Evolutionary conservation across 1,140 invertebrate genomes (phyloP).

Genomic region (Pseudomyrmex flavicornis): DNA sequence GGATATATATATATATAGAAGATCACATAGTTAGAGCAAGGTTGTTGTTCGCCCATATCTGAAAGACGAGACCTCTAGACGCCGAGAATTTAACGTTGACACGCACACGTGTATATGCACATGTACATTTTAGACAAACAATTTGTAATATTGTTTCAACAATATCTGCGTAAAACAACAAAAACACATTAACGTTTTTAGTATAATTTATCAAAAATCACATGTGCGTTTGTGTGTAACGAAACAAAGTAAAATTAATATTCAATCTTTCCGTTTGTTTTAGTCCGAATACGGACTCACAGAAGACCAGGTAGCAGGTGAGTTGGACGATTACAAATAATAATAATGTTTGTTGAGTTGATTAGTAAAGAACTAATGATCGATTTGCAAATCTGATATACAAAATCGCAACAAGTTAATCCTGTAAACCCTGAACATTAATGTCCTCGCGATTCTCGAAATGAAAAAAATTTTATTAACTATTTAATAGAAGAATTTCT

Average conservation of each 20-base stretch:
- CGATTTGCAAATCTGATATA: not conserved
- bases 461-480: too few relatives aligned
- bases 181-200: not conserved
- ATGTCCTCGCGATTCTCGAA: too few relatives aligned
- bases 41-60: slow-evolving; percentile 17
- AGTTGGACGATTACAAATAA: slow-evolving; percentile 66
- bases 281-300: slow-evolving; percentile 94
- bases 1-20: not conserved
- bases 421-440: too few relatives aligned
- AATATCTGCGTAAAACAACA: not conserved
- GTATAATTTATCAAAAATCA: too few relatives aligned
- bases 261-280: slow-evolving; percentile 80
- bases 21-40: slow-evolving; percentile 25
- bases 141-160: not conserved
- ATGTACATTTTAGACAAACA: not conserved
- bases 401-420: not conserved
- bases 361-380: not conserved
- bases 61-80: not conserved
- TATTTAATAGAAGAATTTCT: too few relatives aligned
- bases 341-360: not conserved
- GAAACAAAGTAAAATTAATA: too few relatives aligned
- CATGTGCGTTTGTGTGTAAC: too few relatives aligned
- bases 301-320: slow-evolving; percentile 93
- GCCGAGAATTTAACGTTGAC: not conserved
- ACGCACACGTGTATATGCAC: not conserved